Percentiles rank a stretch among this genome's conserved stretches.
Evolutionary conservation across 2,797 vertebrate genomes (phyloP).

Genomic region (Brachyrhaphis roseni): DNA sequence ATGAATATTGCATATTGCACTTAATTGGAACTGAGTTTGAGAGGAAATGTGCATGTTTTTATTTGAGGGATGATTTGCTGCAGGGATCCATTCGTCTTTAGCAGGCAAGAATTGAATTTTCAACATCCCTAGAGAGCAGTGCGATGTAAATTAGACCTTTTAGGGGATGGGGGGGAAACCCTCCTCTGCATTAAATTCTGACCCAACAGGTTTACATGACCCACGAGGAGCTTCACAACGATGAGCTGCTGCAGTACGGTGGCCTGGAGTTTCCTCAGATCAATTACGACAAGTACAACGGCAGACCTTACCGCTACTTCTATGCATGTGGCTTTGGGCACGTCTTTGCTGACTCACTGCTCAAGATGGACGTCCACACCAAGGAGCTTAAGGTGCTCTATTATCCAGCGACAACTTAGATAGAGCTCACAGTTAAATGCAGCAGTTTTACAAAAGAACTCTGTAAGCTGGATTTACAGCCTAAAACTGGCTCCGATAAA

Average conservation of each 20-base stretch:
- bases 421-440: slow-evolving; percentile 32
- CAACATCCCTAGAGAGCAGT: background rate
- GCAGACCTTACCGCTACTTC: slow-evolving; percentile 88
- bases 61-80: slow-evolving; percentile 3
- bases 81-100: slow-evolving; percentile 24
- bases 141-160: background rate
- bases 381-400: slow-evolving; percentile 88
- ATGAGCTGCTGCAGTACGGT: slow-evolving; percentile 83
- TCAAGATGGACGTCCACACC: slow-evolving; percentile 90
- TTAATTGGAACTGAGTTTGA: slow-evolving; percentile 10
- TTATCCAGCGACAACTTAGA: slow-evolving; percentile 38
- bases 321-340: slow-evolving; percentile 91
- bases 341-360: slow-evolving; percentile 86
- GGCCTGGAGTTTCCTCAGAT: slow-evolving; percentile 94
- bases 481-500: slow-evolving; percentile 51
- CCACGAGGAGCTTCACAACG: slow-evolving; percentile 86
- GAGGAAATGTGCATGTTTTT: slow-evolving; percentile 18
- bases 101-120: slow-evolving; percentile 10
- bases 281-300: slow-evolving; percentile 85
- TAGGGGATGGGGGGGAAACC: background rate
- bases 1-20: background rate
- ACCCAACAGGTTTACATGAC: slow-evolving; percentile 85
- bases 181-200: slow-evolving; percentile 3
- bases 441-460: slow-evolving; percentile 16
- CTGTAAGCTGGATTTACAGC: slow-evolving; percentile 38